Evolutionary conservation across 2,888 invertebrate species (phyloP), one percentile per base, ranked within the genome.

Genomic region (Lithosia quadra): DNA sequence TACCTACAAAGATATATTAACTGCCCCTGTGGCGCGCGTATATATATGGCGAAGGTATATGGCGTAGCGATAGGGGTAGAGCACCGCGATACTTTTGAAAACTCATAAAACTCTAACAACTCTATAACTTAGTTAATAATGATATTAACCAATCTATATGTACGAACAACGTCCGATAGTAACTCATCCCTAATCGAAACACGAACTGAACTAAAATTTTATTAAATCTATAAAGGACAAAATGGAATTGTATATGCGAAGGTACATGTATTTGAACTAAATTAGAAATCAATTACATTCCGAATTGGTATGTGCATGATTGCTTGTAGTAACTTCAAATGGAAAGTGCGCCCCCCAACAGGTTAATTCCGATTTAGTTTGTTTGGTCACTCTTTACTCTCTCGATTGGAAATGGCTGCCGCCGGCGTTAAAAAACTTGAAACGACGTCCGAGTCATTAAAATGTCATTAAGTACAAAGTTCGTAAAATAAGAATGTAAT

Each of bases 391-490:
- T 67, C 68, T 70, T 59, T 68, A 58, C 73, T 67, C 58, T 63
- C 59, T 71, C 74, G 63, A 82, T 82, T 82, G 76, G 65, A 76
- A 77, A 75, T 69, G 69, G 77, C 71, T 73, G 71, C 63, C 72
- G 71, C 71, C 65, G 62, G 62, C 78, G 71, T 74, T 75, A 77
- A 78, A 78, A 75, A 80, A 79, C 78, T 81, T 77, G 78, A 82
- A 82, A 80, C 78, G 70, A 73, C 74, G 69, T 63, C 69, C 63
- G 64, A 75, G 78, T 82, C 85, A 88, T 88, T 85, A 88, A 88
- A 88, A 85, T 82, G 84, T 83, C 85, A 83, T 88, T 87, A 85
- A 75, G 72, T 72, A 81, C 79, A 76, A 76, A 67, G 68, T 69
- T 75, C 68, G 71, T 70, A 74, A 73, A 78, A 80, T 80, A 82